Evolutionary conservation across 2,888 invertebrate species (phyloP).

Genomic region (Pseudanteris insignis): DNA sequence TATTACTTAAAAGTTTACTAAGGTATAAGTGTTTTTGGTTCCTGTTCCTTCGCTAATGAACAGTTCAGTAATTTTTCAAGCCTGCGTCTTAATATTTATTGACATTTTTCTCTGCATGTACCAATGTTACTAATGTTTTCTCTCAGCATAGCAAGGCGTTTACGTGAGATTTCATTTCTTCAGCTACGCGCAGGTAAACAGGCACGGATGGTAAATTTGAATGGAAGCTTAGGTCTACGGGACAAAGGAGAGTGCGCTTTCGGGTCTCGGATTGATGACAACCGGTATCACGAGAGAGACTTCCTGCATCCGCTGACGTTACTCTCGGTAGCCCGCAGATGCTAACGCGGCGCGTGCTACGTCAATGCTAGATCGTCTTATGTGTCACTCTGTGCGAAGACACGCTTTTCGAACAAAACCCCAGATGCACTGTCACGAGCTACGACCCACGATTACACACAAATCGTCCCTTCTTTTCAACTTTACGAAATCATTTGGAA

Average conservation of each 20-base stretch:
- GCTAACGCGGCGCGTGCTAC: slow-evolving; percentile 37
- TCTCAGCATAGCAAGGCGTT: too few species aligned
- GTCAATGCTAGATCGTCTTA: slow-evolving; percentile 35
- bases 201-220: slow-evolving; percentile 9
- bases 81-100: too few species aligned
- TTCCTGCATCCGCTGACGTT: slow-evolving; percentile 33
- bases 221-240: slow-evolving; percentile 23
- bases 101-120: too few species aligned
- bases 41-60: too few species aligned
- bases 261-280: slow-evolving; percentile 36
- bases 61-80: too few species aligned
- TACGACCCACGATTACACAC: slow-evolving; percentile 4
- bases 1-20: too few species aligned
- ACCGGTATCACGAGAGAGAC: slow-evolving; percentile 39
- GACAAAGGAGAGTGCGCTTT: slow-evolving; percentile 22
- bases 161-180: slow-evolving; percentile 3
- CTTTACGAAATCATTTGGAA: slow-evolving; percentile 11
- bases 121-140: too few species aligned
- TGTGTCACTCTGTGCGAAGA: slow-evolving; percentile 26
- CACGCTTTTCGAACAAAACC: slow-evolving; percentile 20
- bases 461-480: slow-evolving; percentile 5
- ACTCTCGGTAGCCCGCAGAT: slow-evolving; percentile 29
- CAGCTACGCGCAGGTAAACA: slow-evolving; percentile 7
- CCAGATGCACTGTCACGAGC: slow-evolving; percentile 12
- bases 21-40: too few species aligned